Conservation (phyloP, 2,113 vertebrate genomes). For the Spizaetus ornatus region DNA sequence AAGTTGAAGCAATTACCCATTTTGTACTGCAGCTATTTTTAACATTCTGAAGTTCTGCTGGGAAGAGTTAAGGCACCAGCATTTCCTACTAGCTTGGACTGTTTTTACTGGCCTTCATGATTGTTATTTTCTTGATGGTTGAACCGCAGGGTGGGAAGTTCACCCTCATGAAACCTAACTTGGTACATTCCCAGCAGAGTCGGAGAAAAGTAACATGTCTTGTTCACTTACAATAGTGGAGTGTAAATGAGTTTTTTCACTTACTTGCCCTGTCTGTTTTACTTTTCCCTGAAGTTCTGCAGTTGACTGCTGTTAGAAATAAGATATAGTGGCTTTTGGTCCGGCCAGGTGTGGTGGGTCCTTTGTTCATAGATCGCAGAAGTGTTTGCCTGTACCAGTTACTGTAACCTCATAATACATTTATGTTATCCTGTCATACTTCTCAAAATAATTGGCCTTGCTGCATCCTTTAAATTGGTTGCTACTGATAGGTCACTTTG, state of each 20-base stretch:
- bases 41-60: not conserved
- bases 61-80: not conserved
- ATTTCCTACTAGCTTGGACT: not conserved
- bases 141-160: not conserved
- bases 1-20: not conserved
- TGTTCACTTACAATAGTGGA: not conserved
- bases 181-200: not conserved
- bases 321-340: not conserved
- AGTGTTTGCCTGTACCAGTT: not conserved
- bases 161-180: not conserved
- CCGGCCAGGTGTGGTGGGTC: not conserved
- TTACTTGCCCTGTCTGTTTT: not conserved
- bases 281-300: not conserved
- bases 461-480: not conserved
- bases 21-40: slow-evolving; percentile 5
- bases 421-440: not conserved
- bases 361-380: not conserved
- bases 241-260: not conserved
- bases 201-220: not conserved
- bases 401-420: not conserved
- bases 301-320: not conserved
- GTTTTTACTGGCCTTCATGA: not conserved
- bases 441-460: not conserved
- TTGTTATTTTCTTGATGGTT: not conserved
- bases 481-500: not conserved